A percentile compares a stretch with the other conserved stretches of the same genome.
These are phyloP conservation scores for Mormyrops boulengeri DNA, from an alignment of 2,797 vertebrate species.

Conservation along the genomic window DNA sequence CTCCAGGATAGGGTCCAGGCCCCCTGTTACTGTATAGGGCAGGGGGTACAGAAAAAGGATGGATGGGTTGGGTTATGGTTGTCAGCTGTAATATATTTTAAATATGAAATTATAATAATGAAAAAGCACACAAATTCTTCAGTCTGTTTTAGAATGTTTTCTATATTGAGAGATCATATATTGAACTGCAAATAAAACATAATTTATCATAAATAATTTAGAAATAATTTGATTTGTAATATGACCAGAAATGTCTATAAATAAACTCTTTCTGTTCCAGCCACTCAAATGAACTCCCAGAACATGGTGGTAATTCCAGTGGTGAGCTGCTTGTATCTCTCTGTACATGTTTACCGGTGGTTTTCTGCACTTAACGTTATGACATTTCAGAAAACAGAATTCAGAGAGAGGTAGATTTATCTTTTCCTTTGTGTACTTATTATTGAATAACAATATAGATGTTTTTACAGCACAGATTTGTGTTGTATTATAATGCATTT, in stretches of 20 bases:
- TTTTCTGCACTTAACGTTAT: not conserved
- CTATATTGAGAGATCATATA: not conserved
- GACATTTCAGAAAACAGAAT: not conserved
- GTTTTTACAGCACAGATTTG: not conserved
- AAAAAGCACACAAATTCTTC: not conserved
- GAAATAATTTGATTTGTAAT: not conserved
- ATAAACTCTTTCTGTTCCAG: conserved; percentile 36
- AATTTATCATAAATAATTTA: not conserved
- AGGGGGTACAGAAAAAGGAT: not conserved
- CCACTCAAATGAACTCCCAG: conserved; percentile 38
- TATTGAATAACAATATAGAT: not conserved
- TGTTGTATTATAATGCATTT: not conserved
- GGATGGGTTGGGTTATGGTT: not conserved
- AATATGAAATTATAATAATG: not conserved
- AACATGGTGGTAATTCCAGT: conserved; percentile 65
- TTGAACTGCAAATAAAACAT: not conserved
- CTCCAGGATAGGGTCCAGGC: not conserved
- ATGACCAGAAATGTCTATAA: not conserved
- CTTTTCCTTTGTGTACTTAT: not conserved
- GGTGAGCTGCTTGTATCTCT: conserved; percentile 49
- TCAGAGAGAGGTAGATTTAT: not conserved
- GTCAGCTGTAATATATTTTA: not conserved
- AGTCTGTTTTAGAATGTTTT: not conserved
- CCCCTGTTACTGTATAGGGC: not conserved
- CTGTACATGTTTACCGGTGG: not conserved